These are phyloP conservation scores for Electrophaes corylata DNA, from an alignment of 2,888 invertebrate genomes.

Conservation along the genomic window DNA sequence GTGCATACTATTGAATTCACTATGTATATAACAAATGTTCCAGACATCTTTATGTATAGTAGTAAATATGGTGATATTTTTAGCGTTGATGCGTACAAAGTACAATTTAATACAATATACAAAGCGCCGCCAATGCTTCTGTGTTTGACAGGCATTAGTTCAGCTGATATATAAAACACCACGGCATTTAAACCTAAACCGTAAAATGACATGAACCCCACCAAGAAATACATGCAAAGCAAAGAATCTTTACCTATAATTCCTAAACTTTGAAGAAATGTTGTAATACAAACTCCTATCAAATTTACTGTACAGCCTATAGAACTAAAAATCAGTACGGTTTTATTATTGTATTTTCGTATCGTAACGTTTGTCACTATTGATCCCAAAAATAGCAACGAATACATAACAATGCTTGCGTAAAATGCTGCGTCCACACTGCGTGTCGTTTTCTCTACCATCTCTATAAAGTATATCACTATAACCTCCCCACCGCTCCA, in stretches of 20 bases:
- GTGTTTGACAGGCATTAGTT: constrained; percentile 36
- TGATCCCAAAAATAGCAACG: constrained; percentile 5
- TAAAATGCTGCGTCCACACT: constrained; percentile 15
- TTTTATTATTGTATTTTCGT: constrained; percentile 18
- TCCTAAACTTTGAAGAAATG: constrained; percentile 21
- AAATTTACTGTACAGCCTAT: constrained; percentile 7
- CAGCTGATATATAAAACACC: constrained; percentile 25
- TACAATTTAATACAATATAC: constrained; percentile 27
- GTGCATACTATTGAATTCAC: constrained; percentile 24
- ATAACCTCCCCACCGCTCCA: constrained; percentile 23
- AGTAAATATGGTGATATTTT: constrained; percentile 33
- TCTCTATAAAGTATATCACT: constrained; percentile 22
- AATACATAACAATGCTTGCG: constrained; percentile 15
- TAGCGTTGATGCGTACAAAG: constrained; percentile 25
- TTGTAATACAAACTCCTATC: constrained; percentile 8
- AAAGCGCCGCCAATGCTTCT: constrained; percentile 31
- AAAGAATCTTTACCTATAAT: constrained; percentile 24
- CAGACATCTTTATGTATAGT: constrained; percentile 17
- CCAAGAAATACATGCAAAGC: constrained; percentile 23
- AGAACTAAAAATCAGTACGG: constrained; percentile 13
- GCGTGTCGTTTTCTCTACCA: constrained; percentile 13
- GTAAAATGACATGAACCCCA: constrained; percentile 20
- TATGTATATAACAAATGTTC: constrained; percentile 29
- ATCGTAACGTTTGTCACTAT: constrained; percentile 5
- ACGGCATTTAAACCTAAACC: constrained; percentile 24